phyloP scores from a whole-genome alignment of 2,888 invertebrate genomes.

The Octonoba sinensis region DNA sequence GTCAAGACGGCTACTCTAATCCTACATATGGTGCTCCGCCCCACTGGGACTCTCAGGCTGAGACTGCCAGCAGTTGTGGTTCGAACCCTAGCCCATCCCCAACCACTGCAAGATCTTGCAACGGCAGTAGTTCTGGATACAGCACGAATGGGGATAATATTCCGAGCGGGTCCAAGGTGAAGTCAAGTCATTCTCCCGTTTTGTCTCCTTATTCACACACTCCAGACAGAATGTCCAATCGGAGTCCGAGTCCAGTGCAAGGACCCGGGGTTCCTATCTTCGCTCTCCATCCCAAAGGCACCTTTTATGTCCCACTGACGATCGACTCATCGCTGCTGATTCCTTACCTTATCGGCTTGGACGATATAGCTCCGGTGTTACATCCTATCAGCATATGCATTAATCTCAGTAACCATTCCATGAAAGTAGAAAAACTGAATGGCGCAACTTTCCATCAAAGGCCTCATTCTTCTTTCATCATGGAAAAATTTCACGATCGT shows the following conservation, averaged over 20 bases:
- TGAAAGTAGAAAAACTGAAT: conserved; percentile 48
- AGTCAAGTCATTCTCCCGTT: conserved; percentile 31
- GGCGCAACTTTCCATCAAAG: conserved; percentile 2
- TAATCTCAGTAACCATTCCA: conserved; percentile 67
- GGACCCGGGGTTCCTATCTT: conserved; percentile 84
- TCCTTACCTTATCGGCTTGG: conserved; percentile 75
- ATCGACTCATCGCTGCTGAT: conserved; percentile 80
- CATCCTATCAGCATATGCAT: conserved; percentile 92
- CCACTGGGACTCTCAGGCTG: conserved; percentile 49
- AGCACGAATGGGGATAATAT: conserved; percentile 58
- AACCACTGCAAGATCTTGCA: conserved; percentile 22
- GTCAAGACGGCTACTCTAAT: neutral
- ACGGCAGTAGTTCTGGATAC: conserved; percentile 61
- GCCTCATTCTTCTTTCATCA: conserved; percentile 37
- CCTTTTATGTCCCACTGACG: conserved; percentile 88
- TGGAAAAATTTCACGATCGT: conserved; percentile 53
- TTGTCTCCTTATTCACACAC: conserved; percentile 38
- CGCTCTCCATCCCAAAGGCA: conserved; percentile 88
- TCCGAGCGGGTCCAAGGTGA: conserved; percentile 28
- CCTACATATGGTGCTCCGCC: conserved; percentile 7
- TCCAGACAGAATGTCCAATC: conserved; percentile 35
- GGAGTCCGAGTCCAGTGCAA: conserved; percentile 52
- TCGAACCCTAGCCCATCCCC: conserved; percentile 63
- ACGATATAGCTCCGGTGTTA: conserved; percentile 74
- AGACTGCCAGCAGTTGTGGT: conserved; percentile 60